Percentiles rank a stretch among this genome's conserved stretches.
These are phyloP conservation scores for Dasypolia templi DNA, from an alignment of 2,888 invertebrate genomes.

Conservation along the genomic window DNA sequence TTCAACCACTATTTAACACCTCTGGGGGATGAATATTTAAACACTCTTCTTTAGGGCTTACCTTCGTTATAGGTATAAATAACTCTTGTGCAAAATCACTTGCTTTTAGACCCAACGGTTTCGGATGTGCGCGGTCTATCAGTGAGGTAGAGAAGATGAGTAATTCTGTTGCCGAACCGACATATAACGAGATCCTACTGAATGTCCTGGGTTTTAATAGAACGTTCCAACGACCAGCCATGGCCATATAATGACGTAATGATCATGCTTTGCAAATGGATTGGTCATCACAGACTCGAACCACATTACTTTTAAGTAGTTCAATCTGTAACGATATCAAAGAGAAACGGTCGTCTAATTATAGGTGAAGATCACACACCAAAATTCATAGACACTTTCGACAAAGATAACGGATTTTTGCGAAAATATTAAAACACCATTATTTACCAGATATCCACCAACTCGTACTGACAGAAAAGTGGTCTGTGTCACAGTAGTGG, in stretches of 20 bases:
- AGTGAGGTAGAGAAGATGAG: no score
- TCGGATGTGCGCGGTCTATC: no score
- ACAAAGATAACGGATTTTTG: neutral
- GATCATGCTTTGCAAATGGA: constrained; percentile 3
- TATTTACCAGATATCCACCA: neutral
- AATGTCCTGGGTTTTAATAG: no score
- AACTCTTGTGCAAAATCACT: no score
- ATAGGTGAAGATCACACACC: neutral
- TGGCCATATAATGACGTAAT: constrained; percentile 5
- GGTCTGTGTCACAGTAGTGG: neutral
- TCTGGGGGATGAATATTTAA: no score
- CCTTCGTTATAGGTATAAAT: no score
- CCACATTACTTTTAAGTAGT: neutral
- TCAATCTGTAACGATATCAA: neutral
- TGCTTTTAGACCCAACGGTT: no score
- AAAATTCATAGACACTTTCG: neutral
- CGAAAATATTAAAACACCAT: neutral
- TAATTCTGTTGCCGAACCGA: no score
- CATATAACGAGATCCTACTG: neutral
- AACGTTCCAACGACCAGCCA: no score
- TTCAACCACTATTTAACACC: no score
- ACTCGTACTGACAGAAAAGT: neutral
- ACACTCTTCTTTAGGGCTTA: no score
- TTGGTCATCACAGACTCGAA: constrained; percentile 6
- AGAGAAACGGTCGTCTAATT: neutral